Base-by-base conservation (phyloP, 35 echinoderm and acorn worm species). In the Hemicentrotus pulcherrimus region DNA sequence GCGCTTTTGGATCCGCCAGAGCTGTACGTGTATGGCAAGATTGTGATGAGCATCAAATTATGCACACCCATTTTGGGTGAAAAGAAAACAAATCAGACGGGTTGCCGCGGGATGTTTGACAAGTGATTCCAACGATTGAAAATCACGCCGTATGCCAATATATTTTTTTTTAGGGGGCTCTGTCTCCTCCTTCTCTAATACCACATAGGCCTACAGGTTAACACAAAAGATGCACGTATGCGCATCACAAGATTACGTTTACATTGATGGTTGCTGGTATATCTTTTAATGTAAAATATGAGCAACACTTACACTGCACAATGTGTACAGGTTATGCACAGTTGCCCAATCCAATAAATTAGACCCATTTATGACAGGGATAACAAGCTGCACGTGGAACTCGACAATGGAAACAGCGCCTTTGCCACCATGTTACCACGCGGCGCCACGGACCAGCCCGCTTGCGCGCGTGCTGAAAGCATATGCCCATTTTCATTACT, bases 401-500 rank as follows among this genome's bases (percentile, higher is more conserved):
- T 7, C 19, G 65, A 28, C 65, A 78, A 18, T 78, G 65, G 19
- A n/a, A 78, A 78, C 65, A 18, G 6, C 18, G 22, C 65, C 65
- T 22, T 18, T 28, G 65, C 65, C 65, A 78, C 65, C 24, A 28
- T 28, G 22, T 8, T 18, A 78, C 28, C 24, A 8, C 65, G 65
- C 19, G 65, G 65, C 65, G 65, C 65, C 65, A 78, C 65, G 65
- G 7, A 78, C 4, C 15, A 78, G n/a, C 65, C 65, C 65, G 65
- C 65, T 78, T 78, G 65, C 65, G 65, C 65, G 65, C 65, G 22
- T 18, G 65, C 28, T 78, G 65, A 78, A 78, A 78, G 65, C 65
- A 78, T 78, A 78, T 78, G 65, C 65, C 65, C 65, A 78, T 78
- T 78, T 78, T 78, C 65, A 78, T 78, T 78, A 78, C 65, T 78